These are phyloP conservation scores for Monochamus alternatus DNA, from an alignment of 2,888 invertebrate species.

Conservation along the genomic window DNA sequence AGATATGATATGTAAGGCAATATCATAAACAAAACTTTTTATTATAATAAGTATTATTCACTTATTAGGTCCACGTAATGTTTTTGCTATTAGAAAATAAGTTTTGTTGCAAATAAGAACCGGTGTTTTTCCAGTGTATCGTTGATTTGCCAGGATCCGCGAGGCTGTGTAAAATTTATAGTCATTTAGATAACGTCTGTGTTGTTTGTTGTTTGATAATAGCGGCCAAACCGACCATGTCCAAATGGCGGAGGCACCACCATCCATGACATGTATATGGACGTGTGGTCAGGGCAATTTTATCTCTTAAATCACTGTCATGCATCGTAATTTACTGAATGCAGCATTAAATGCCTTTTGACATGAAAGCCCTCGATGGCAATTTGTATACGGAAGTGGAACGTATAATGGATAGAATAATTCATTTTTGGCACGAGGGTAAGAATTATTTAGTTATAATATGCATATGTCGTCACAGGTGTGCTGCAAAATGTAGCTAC, in stretches of 20 bases:
- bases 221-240: not conserved
- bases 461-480: too few relatives aligned
- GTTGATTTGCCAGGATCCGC: not conserved
- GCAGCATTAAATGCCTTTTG: slow-evolving; percentile 51
- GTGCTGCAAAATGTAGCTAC: too few relatives aligned
- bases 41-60: too few relatives aligned
- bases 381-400: slow-evolving; percentile 46
- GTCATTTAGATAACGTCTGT: slow-evolving; percentile 9
- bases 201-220: slow-evolving; percentile 29
- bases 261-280: slow-evolving; percentile 39
- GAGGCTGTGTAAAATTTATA: not conserved
- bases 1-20: too few relatives aligned
- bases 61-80: too few relatives aligned
- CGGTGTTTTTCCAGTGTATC: not conserved
- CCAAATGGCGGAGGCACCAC: slow-evolving; percentile 15
- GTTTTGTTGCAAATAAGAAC: not conserved
- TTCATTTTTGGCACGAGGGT: slow-evolving; percentile 16
- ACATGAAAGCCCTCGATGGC: slow-evolving; percentile 46
- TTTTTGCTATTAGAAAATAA: too few relatives aligned
- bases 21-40: too few relatives aligned
- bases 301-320: slow-evolving; percentile 52
- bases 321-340: slow-evolving; percentile 49
- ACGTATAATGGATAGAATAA: slow-evolving; percentile 43
- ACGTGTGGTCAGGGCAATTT: slow-evolving; percentile 47
- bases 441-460: slow-evolving; percentile 11